Evolutionary conservation across 2,888 invertebrate genomes (phyloP), one percentile per base, ranked within the genome.

Genomic region (Lasioglossum vierecki): DNA sequence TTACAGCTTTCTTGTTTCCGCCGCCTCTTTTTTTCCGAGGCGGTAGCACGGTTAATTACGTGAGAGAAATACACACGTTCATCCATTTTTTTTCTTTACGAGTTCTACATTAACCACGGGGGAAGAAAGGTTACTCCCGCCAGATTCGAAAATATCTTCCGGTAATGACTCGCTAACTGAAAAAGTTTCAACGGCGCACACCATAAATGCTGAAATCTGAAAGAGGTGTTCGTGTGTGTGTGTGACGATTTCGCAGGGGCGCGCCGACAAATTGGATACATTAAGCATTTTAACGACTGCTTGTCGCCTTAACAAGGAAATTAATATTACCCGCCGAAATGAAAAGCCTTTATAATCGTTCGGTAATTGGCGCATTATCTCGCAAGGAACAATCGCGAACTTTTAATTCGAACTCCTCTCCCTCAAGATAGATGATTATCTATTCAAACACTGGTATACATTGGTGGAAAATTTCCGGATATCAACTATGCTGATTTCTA

Each of bases 21-120:
- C 70, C 41, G 70, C n/a, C n/a, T 13, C 41, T 70, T 70, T 70
- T 70, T 70, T 70, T 41, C 41, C 22, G 22, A n/a, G 5, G 41
- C n/a, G n/a, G 11, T 11, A 70, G 39, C 41, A 2, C 4, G 49
- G 35, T 73, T 73, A 73, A 73, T 73, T 49, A 49, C 35, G 49
- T 22, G 22, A 49, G 49, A 49, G 73, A 73, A 49, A 49, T 53
- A 49, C 73, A 73, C 73, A 5, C 35, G 73, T 73, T 73, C 70
- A 41, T 70, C 35, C 72, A 35, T 49, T 2, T 35, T 49, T 46
- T 73, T 49, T 73, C 49, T 22, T 73, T 49, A 73, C 73, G 49
- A 73, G 73, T 73, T 53, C 73, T 11, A n/a, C 73, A 35, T 49
- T 73, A 73, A 49, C 49, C 22, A 49, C 22, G 22, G 9, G 22